Evolutionary conservation across 2,888 invertebrate genomes (phyloP).

Genomic region (Cheilosia variabilis): DNA sequence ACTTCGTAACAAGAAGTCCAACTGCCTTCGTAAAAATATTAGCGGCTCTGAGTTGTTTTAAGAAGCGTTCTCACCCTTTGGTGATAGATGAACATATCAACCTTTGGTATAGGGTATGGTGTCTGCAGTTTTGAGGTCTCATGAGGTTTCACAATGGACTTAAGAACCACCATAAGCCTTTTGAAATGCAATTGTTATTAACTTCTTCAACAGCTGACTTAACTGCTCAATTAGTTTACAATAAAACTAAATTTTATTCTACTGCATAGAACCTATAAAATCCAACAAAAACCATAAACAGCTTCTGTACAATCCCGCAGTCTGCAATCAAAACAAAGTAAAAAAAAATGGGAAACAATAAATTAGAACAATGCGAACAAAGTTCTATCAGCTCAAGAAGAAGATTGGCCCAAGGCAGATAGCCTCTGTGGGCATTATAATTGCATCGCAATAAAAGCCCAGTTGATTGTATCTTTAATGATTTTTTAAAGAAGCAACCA

Average conservation of each 20-base stretch:
- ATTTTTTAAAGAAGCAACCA: conserved; percentile 8
- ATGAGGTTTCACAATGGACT: no score
- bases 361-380: conserved; percentile 34
- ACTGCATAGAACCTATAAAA: conserved; percentile 9
- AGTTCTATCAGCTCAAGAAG: conserved; percentile 16
- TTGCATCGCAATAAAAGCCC: conserved; percentile 55
- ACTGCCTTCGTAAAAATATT: no score
- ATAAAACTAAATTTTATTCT: not conserved
- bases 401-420: conserved; percentile 39
- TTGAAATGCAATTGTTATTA: no score
- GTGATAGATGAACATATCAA: no score
- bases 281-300: conserved; percentile 5
- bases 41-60: no score
- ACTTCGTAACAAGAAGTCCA: no score
- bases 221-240: conserved; percentile 3
- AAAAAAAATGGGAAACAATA: conserved; percentile 16
- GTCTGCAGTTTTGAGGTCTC: no score
- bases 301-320: not conserved
- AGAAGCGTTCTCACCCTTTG: no score
- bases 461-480: conserved; percentile 17
- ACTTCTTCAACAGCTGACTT: not conserved
- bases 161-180: no score
- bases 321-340: conserved; percentile 1
- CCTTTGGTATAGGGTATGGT: no score
- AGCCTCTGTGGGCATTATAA: conserved; percentile 52